Base-by-base conservation (phyloP, 2,113 vertebrate species). In the Catagonus wagneri region DNA sequence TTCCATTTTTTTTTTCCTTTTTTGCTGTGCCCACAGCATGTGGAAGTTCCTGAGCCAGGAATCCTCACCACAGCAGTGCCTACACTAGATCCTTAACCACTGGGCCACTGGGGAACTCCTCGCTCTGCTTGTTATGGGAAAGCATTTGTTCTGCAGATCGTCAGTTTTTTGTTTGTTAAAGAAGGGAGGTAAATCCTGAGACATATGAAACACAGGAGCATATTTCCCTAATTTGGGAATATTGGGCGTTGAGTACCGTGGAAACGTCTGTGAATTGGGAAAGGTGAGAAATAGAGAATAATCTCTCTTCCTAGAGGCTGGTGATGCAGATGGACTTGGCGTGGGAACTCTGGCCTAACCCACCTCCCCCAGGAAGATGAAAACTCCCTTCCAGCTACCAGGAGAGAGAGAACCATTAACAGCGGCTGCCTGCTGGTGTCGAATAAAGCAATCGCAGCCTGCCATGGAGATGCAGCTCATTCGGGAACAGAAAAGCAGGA, bases 401-500 rank as follows among this genome's bases (percentile, higher is more conserved):
- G 79, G 81, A 96, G 36, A 95, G 16, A 20, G 63, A 93, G 50
- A 68, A 68, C 68, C 76, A 89, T 72, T 88, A 81, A 39, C 61
- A 68, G 68, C 27, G 52, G 44, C 34, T 92, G 32, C 32, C 76
- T 52, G 16, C 72, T 87, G 39, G 32, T 65, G 15, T 83, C 80
- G 29, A 94, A 83, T 34, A 90, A 95, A 96, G 83, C 72, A 89
- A 60, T 90, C 71, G 72, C 65, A 80, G 50, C 25, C 63, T 4
- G 13, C 75, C 63, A 60, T 91, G 69, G 81, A 93, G 95, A 87
- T 83, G 90, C 84, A 85, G 78, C 94, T 96, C 90, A 93, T 83
- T 93, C 76, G 23, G 79, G 83, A 79, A 90, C 44, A 90, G 96
- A 97, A 79, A 94, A 74, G 93, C 68, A 79, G 16, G 88, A 92